Evolutionary conservation across 2,797 vertebrate genomes (phyloP).

Genomic region (Microcaecilia unicolor): DNA sequence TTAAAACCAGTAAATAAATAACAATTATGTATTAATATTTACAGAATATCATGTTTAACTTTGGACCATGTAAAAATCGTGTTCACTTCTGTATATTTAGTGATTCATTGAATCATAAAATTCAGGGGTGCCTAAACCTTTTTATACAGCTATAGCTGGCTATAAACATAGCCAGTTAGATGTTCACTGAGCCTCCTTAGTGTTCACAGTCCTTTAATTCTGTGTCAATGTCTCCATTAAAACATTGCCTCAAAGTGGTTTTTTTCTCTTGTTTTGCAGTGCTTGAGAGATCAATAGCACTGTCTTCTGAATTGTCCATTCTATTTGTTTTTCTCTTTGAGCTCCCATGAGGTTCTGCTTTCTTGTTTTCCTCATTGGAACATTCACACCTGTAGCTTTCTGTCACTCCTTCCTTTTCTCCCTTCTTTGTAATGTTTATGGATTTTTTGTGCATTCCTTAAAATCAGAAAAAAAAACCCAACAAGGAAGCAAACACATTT

Average conservation of each 20-base stretch:
- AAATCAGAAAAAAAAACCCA: constrained; percentile 6
- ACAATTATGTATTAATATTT: too few species aligned
- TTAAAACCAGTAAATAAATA: too few species aligned
- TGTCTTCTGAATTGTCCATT: constrained; percentile 53
- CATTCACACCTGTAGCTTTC: constrained; percentile 47
- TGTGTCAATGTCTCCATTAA: constrained; percentile 23
- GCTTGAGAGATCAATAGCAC: constrained; percentile 84
- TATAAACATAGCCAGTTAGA: too few species aligned
- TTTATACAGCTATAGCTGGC: too few species aligned
- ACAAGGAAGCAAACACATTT: too few species aligned
- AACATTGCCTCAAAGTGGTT: constrained; percentile 33
- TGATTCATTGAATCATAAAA: too few species aligned
- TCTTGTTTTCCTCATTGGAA: constrained; percentile 42
- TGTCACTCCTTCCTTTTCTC: constrained; percentile 49
- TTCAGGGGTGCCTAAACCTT: too few species aligned
- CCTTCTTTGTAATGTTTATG: constrained; percentile 63
- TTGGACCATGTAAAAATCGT: too few species aligned
- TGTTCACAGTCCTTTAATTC: constrained; percentile 55
- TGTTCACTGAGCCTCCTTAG: too few species aligned
- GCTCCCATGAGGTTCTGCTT: constrained; percentile 30
- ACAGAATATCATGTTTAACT: too few species aligned
- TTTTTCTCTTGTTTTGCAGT: constrained; percentile 67
- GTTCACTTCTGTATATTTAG: too few species aligned
- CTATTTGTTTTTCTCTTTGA: constrained; percentile 26
- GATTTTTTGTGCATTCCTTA: constrained; percentile 95